Evolutionary conservation across 2,888 invertebrate species (phyloP).

Genomic region (Labia minor): DNA sequence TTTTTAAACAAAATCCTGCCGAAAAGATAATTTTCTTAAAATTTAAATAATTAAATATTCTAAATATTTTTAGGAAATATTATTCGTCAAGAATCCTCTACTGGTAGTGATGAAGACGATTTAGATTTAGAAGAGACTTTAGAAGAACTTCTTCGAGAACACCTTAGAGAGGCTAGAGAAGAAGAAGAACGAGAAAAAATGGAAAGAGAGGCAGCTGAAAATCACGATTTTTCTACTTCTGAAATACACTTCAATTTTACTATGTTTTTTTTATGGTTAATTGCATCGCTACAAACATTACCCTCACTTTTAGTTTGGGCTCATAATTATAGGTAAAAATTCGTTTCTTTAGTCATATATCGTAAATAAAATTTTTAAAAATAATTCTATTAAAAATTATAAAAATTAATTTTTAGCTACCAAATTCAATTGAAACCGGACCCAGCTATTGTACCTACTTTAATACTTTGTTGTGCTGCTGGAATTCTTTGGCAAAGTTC

Average conservation of each 20-base stretch:
- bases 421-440: constrained; percentile 47
- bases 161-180: constrained; percentile 24
- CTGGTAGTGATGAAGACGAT: constrained; percentile 25
- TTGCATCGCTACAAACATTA: constrained; percentile 54
- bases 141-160: constrained; percentile 25
- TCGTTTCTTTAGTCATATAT: background rate
- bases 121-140: constrained; percentile 24
- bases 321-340: constrained; percentile 59
- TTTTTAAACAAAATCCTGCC: too few species aligned
- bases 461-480: constrained; percentile 48
- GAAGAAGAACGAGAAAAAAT: constrained; percentile 23
- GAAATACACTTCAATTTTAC: constrained; percentile 63
- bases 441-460: constrained; percentile 48
- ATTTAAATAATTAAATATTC: too few species aligned
- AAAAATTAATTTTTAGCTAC: constrained; percentile 39
- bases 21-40: too few species aligned
- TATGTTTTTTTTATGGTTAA: constrained; percentile 55
- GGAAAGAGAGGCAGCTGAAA: constrained; percentile 23
- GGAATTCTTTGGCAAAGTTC: constrained; percentile 55
- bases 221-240: constrained; percentile 32
- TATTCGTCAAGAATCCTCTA: constrained; percentile 17
- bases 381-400: background rate
- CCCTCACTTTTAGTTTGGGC: constrained; percentile 71
- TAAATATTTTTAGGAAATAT: constrained; percentile 14
- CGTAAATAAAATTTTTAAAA: constrained; percentile 15